phyloP scores from a whole-genome alignment of 2,113 vertebrate species.

The Vidua chalybeata region DNA sequence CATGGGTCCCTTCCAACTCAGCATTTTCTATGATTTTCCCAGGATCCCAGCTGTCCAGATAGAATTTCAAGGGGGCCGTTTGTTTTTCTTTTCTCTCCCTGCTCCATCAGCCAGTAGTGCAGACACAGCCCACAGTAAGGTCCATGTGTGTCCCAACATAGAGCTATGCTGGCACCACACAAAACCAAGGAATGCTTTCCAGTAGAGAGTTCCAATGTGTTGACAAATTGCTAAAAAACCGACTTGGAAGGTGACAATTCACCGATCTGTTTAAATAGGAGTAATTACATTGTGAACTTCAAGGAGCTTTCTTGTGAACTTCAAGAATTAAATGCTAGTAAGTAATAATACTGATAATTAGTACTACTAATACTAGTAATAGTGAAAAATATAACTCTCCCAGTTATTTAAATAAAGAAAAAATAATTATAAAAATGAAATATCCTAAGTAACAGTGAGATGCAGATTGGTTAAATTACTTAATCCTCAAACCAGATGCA shows the following conservation, averaged over 20 bases:
- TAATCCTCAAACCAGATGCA: neutral
- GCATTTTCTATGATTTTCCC: neutral
- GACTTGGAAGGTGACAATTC: neutral
- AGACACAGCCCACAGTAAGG: neutral
- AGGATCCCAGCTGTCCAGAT: accelerated
- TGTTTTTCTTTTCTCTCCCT: neutral
- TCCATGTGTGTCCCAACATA: neutral
- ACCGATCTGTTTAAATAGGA: neutral
- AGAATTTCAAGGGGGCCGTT: neutral
- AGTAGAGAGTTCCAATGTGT: neutral
- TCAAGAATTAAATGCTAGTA: neutral
- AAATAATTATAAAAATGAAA: neutral
- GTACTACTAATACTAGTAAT: neutral
- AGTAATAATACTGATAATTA: neutral
- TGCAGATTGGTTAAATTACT: neutral
- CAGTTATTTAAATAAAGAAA: neutral
- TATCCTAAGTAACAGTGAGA: neutral
- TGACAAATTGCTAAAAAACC: neutral
- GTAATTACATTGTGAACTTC: neutral
- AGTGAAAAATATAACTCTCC: neutral
- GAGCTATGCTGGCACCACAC: neutral
- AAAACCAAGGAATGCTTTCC: neutral
- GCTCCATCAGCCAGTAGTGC: neutral
- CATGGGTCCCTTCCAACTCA: neutral
- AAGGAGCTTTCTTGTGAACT: neutral